phyloP scores from a whole-genome alignment of 2,113 vertebrate species.

The Odocoileus hemionus region DNA sequence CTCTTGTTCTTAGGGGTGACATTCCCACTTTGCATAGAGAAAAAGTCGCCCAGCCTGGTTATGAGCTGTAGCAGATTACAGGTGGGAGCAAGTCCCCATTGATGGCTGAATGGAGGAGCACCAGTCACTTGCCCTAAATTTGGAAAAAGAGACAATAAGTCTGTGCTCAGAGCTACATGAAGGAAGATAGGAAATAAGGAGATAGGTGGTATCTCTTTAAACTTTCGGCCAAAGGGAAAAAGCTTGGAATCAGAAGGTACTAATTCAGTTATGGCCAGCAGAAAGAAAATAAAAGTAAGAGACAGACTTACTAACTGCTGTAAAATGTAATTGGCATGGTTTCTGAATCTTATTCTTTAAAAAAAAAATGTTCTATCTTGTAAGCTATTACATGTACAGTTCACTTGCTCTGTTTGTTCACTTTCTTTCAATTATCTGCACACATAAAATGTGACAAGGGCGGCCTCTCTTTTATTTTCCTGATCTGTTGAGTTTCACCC shows the following conservation, averaged over 20 bases:
- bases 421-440: conserved; percentile 66
- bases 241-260: background rate
- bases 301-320: background rate
- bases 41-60: rapidly evolving
- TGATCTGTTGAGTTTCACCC: background rate
- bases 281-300: background rate
- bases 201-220: background rate
- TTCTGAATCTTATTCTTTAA: conserved; percentile 27
- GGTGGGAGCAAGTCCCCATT: background rate
- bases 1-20: background rate
- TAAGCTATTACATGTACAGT: background rate
- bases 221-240: background rate
- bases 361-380: background rate
- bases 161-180: background rate
- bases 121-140: background rate
- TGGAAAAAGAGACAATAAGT: background rate
- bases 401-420: background rate
- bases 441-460: conserved; percentile 27
- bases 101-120: background rate
- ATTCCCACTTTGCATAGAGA: background rate
- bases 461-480: conserved; percentile 29
- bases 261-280: background rate
- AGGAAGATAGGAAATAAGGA: background rate
- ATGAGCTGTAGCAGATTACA: background rate
- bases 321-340: background rate